These are phyloP conservation scores for Neoniphon sammara DNA, from an alignment of 2,797 vertebrate genomes.

Conservation along the genomic window DNA sequence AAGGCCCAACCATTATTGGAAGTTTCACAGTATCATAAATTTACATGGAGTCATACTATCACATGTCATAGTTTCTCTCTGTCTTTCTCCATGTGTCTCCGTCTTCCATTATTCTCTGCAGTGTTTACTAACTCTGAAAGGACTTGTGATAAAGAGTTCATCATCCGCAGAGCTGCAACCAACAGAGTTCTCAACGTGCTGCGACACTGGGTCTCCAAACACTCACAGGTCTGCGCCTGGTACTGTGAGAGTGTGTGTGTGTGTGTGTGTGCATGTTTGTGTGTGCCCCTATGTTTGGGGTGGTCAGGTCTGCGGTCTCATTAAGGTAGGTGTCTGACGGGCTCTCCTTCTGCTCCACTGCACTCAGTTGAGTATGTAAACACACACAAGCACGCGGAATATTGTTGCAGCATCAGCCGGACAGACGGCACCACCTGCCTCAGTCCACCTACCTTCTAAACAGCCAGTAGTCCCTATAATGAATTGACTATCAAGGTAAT, in stretches of 20 bases:
- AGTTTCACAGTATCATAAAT: background rate
- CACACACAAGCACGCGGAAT: slow-evolving; percentile 43
- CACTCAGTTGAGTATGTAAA: slow-evolving; percentile 51
- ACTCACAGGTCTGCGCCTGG: slow-evolving; percentile 89
- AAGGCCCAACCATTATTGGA: background rate
- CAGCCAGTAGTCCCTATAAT: slow-evolving; percentile 54
- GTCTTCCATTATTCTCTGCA: slow-evolving; percentile 56
- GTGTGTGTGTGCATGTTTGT: background rate
- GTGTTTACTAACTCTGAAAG: slow-evolving; percentile 94
- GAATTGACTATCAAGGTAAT: slow-evolving; percentile 67
- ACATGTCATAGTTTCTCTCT: background rate
- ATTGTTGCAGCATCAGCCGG: slow-evolving; percentile 47
- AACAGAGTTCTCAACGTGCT: slow-evolving; percentile 96
- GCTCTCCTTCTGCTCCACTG: slow-evolving; percentile 50
- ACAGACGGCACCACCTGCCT: slow-evolving; percentile 17
- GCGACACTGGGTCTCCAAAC: slow-evolving; percentile 98
- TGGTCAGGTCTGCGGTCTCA: slow-evolving; percentile 68
- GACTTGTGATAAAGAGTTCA: slow-evolving; percentile 96
- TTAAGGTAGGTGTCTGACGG: slow-evolving; percentile 64
- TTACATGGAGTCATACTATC: background rate
- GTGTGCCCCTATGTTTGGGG: background rate
- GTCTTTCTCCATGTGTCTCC: background rate
- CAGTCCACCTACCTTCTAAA: slow-evolving; percentile 43
- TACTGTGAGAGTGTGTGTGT: background rate
- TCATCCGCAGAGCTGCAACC: slow-evolving; percentile 96